Percentiles rank a stretch among this genome's conserved stretches.
These are phyloP conservation scores for Metellina segmentata DNA, from an alignment of 2,888 invertebrate genomes.

Conservation along the genomic window DNA sequence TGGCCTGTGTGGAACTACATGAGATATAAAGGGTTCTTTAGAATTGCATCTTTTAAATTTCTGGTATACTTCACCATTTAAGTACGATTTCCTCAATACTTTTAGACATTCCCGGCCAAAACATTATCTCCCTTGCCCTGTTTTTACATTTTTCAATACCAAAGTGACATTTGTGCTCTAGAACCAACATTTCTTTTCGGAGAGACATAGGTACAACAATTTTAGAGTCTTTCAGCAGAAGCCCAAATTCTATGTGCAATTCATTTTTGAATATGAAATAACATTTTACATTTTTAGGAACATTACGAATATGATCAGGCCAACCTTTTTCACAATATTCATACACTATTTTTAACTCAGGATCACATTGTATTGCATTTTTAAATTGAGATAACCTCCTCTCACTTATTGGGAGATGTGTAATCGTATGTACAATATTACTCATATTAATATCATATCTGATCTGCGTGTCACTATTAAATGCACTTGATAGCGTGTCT, in stretches of 20 bases:
- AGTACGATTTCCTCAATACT: neutral
- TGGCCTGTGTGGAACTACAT: neutral
- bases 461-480: too few relatives aligned
- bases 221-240: neutral
- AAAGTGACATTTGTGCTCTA: neutral
- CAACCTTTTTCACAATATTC: too few relatives aligned
- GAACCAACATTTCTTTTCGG: neutral
- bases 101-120: neutral
- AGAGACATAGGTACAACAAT: neutral
- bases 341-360: too few relatives aligned
- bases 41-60: neutral
- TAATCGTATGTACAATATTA: neutral
- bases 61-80: neutral
- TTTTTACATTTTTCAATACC: slow-evolving; percentile 16
- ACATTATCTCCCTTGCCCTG: neutral
- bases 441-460: too few relatives aligned
- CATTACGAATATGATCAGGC: too few relatives aligned
- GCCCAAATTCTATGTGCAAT: neutral
- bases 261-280: neutral
- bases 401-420: neutral
- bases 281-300: too few relatives aligned
- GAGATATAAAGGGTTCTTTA: slow-evolving; percentile 10
- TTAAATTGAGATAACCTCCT: neutral
- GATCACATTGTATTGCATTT: neutral
- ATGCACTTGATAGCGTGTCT: neutral